Conservation (phyloP, 2,888 invertebrate genomes). For the Drosophila buzzatii region DNA sequence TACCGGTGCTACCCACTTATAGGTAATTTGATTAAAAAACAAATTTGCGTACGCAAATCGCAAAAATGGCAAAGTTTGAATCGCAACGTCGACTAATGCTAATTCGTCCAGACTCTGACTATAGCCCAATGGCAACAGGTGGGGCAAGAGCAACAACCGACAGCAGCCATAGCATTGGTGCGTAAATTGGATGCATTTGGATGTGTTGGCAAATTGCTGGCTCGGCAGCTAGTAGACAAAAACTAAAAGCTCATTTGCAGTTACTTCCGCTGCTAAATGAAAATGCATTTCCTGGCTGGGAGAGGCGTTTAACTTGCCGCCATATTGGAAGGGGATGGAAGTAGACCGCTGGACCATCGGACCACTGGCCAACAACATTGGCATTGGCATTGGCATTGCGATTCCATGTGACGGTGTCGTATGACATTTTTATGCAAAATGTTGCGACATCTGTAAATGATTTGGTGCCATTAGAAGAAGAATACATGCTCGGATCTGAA, state of each 20-base stretch:
- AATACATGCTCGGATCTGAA: slow-evolving; percentile 15
- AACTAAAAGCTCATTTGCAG: slow-evolving; percentile 85
- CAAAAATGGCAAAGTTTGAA: neutral
- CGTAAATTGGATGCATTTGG: slow-evolving; percentile 30
- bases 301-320: slow-evolving; percentile 64
- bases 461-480: slow-evolving; percentile 72
- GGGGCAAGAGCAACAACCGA: neutral
- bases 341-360: neutral
- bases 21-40: slow-evolving; percentile 61
- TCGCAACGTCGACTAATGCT: slow-evolving; percentile 31
- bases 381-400: neutral
- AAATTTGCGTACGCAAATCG: slow-evolving; percentile 50
- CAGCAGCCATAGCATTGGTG: neutral
- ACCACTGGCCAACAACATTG: neutral
- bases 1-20: slow-evolving; percentile 21
- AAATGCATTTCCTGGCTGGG: slow-evolving; percentile 84
- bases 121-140: slow-evolving; percentile 3
- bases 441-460: slow-evolving; percentile 80
- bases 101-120: slow-evolving; percentile 25
- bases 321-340: slow-evolving; percentile 30
- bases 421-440: slow-evolving; percentile 75
- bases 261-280: slow-evolving; percentile 83
- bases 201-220: slow-evolving; percentile 1
- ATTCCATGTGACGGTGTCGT: slow-evolving; percentile 33
- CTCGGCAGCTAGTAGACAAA: slow-evolving; percentile 60